Base-by-base conservation (phyloP, 2,113 vertebrate genomes). In the Lanius ludovicianus region DNA sequence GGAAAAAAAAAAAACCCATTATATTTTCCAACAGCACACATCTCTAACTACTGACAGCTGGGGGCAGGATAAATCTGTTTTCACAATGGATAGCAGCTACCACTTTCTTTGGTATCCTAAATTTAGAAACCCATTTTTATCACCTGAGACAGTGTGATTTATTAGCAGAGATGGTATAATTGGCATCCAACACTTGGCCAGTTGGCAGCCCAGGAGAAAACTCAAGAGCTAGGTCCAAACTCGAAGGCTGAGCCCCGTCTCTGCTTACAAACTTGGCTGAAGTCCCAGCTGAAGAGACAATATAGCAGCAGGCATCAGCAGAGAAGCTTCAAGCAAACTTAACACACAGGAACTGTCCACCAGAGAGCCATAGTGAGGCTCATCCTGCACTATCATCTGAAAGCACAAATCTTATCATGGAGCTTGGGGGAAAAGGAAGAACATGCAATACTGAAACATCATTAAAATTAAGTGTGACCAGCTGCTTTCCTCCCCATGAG, bases 301-400 rank as follows among this genome's bases (percentile, higher is more conserved):
- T 27, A 84, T 2, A 92, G 56, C 83, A 92, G 88, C 65, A 87
- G 56, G 60, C 68, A 88, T 27, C 90, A 84, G 49, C 64, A 84
- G 49, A 86, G 56, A 53, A 53, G 68, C 77, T 53, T 62, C 64
- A 90, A 62, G 41, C 47, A 75, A 81, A 81, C 35, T 18, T 55
- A 52, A 52, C 19, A 35, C n/a, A 52, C 22, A 24, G 41, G 25
- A 73, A 90, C 1, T 67, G 39, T 78, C 83, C 79, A 73, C 57
- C 57, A 83, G 64, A 78, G 74, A 92, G 37, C 47, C 50, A 41
- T 9, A 56, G 47, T 11, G 39, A 84, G 20, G 55, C 39, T 93
- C 57, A 47, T 49, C 16, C 62, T 22, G 8, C 0, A 0, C 42
- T 84, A 17, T 8, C 0, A 0, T 18, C 50, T 23, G 47, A 83